Conservation (phyloP, 2,888 invertebrate genomes). For the Sericinus montela region DNA sequence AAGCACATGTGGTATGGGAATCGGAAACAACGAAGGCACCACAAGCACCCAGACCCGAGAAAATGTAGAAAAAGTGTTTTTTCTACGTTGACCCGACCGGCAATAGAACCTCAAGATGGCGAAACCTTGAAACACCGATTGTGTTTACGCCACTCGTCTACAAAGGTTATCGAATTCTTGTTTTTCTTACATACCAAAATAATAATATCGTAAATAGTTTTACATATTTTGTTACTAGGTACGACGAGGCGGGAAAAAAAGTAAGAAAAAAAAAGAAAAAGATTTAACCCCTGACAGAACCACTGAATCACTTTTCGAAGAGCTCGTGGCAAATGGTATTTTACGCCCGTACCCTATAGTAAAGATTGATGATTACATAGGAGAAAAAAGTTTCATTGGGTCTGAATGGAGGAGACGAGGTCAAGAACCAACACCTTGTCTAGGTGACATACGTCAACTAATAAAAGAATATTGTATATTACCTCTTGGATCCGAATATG, state of each 20-base stretch:
- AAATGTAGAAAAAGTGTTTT: no score
- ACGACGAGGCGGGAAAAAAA: slow-evolving; percentile 90
- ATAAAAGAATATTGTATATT: slow-evolving; percentile 93
- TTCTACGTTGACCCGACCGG: no score
- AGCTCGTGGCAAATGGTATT: slow-evolving; percentile 93
- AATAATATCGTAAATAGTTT: no score
- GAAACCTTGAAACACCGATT: no score
- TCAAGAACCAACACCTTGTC: slow-evolving; percentile 70
- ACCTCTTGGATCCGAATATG: slow-evolving; percentile 87
- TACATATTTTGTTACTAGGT: slow-evolving; percentile 57
- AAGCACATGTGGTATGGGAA: no score
- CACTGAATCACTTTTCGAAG: slow-evolving; percentile 94
- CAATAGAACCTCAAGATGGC: no score
- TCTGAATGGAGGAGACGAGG: slow-evolving; percentile 71
- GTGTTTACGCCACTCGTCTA: no score
- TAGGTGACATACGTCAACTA: slow-evolving; percentile 92
- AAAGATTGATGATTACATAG: slow-evolving; percentile 85
- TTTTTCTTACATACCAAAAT: no score
- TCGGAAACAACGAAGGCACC: no score
- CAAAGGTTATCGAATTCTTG: no score
- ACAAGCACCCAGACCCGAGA: no score
- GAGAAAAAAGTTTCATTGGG: slow-evolving; percentile 86
- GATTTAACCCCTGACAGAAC: slow-evolving; percentile 95
- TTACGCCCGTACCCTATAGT: slow-evolving; percentile 87
- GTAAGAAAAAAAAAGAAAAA: slow-evolving; percentile 96